Base-by-base conservation (phyloP, 2,797 vertebrate genomes). In the Mormyrops boulengeri region DNA sequence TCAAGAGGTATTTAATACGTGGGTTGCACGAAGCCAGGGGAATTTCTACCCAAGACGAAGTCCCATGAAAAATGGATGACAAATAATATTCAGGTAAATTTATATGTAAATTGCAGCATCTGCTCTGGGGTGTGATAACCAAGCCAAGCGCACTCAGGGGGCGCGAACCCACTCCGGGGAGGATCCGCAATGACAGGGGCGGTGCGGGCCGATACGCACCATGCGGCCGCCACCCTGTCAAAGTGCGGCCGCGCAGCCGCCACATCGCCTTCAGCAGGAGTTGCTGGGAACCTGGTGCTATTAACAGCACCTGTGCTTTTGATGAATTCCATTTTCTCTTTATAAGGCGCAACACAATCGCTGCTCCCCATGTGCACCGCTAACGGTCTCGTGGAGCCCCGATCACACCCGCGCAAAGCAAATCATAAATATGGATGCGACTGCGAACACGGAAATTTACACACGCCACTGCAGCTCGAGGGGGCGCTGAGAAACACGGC, bases 281-380 rank as follows among this genome's bases (percentile, higher is more conserved):
- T n/a, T 3, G 82, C 82, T 47, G 49, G 22, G 44, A 69, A 34
- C 9, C 1, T 34, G 66, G 3, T 30, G 5, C 66, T 52, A 26
- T 30, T 80, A 80, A 91, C 89, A 88, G 87, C 89, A 89, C 93
- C 90, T 90, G 73, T 90, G 92, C 91, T 92, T 94, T 95, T 94
- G 93, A 95, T 93, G 93, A 93, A 91, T 92, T 88, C 84, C 87
- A 89, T 69, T 69, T 34, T 6, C 93, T 94, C 92, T 94, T 96
- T 93, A 89, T 91, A 93, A 95, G 95, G 95, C 94, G 92, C 91
- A 92, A 89, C 94, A 90, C 93, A 95, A 95, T 95, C 94, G 94
- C 92, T 91, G 91, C 92, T 94, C 91, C 93, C 91, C 89, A 90
- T 92, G 91, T 90, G 91, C 88, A 87, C 89, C 89, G 88, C 66